phyloP scores from a whole-genome alignment of 2,888 invertebrate species.

The Liopterus haemorrhoidalis region DNA sequence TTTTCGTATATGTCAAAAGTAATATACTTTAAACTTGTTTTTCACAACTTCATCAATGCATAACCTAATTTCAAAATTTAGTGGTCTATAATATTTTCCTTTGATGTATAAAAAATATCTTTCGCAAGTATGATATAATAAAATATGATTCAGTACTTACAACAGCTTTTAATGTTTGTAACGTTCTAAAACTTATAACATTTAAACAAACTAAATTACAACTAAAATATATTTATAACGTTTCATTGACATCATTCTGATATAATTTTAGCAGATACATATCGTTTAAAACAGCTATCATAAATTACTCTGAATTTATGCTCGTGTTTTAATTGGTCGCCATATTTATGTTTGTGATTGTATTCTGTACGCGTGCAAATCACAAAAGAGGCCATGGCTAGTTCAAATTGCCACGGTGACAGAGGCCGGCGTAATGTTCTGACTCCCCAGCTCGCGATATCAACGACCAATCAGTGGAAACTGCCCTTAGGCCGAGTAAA shows the following conservation, averaged over 20 bases:
- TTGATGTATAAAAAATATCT: no score
- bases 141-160: no score
- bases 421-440: background rate
- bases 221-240: constrained; percentile 6
- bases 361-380: constrained; percentile 11
- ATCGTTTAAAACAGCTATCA: background rate
- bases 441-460: background rate
- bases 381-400: constrained; percentile 11
- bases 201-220: no score
- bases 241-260: constrained; percentile 9
- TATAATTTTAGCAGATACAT: constrained; percentile 10
- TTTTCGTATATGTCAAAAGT: no score
- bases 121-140: no score
- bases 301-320: constrained; percentile 2
- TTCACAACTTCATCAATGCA: no score
- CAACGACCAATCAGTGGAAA: background rate
- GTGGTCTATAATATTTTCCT: no score
- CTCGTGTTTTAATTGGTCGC: background rate
- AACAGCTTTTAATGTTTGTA: no score
- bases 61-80: no score
- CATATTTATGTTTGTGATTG: constrained; percentile 7
- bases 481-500: background rate
- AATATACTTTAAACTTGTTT: no score
- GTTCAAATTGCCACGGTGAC: constrained; percentile 6
- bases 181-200: no score